Evolutionary conservation across 2,113 vertebrate species (phyloP).

Genomic region (Rhagologus leucostigma): DNA sequence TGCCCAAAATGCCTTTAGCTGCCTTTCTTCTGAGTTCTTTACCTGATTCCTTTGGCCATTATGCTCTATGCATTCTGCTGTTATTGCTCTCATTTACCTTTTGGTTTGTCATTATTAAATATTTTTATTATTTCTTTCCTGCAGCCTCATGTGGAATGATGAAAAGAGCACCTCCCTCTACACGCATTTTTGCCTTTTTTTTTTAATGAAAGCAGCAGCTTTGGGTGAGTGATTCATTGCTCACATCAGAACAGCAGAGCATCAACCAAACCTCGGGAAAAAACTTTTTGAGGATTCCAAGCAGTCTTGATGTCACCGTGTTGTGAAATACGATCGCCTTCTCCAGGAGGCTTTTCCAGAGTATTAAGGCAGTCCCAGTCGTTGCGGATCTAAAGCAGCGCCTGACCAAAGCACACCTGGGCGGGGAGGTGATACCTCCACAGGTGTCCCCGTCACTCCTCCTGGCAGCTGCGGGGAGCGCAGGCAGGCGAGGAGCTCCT

Average conservation of each 20-base stretch:
- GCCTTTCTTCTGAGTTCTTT: not conserved
- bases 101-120: not conserved
- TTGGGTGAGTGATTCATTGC: accelerated
- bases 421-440: not conserved
- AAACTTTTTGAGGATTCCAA: not conserved
- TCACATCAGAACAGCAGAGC: not conserved
- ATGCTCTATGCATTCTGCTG: not conserved
- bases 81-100: not conserved
- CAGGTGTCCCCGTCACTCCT: not conserved
- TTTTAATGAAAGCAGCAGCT: not conserved
- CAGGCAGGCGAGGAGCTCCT: not conserved
- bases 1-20: not conserved
- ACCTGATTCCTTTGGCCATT: not conserved
- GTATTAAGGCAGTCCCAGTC: accelerated
- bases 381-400: accelerated
- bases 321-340: accelerated
- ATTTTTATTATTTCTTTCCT: not conserved
- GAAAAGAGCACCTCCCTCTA: accelerated
- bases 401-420: accelerated
- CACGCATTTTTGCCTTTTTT: accelerated
- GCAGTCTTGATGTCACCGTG: accelerated
- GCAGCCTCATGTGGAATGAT: not conserved
- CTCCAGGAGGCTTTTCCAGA: too few species aligned
- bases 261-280: accelerated
- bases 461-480: too few species aligned